These are phyloP conservation scores for Sympetrum striolatum DNA, from an alignment of 2,888 invertebrate species.

Conservation along the genomic window DNA sequence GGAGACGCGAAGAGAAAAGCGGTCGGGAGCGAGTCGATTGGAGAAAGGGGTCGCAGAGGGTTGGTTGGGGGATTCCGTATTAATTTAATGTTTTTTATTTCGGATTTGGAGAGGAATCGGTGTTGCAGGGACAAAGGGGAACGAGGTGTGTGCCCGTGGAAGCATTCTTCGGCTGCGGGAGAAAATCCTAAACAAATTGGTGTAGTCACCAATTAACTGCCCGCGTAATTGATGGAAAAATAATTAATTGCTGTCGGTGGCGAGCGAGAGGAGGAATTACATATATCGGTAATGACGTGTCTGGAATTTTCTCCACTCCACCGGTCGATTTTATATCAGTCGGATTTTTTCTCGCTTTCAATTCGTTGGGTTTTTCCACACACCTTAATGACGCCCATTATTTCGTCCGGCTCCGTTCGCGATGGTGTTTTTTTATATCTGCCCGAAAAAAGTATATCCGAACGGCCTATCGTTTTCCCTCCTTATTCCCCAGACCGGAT, in stretches of 20 bases:
- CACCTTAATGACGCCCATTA: conserved; percentile 32
- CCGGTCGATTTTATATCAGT: conserved; percentile 39
- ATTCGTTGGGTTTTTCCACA: background rate
- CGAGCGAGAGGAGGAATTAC: background rate
- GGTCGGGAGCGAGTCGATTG: background rate
- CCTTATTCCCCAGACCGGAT: background rate
- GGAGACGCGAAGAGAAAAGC: background rate
- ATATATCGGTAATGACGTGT: conserved; percentile 43
- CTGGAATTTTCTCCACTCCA: background rate
- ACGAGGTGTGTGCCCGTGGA: background rate
- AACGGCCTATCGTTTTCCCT: background rate
- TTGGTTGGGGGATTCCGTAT: background rate
- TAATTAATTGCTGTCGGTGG: conserved; percentile 30
- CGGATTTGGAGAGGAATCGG: conserved; percentile 24
- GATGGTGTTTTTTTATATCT: background rate
- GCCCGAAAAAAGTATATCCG: background rate
- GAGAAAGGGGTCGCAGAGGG: background rate
- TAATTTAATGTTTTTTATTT: background rate
- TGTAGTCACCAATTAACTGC: conserved; percentile 42
- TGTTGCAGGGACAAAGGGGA: background rate
- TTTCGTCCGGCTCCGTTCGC: background rate
- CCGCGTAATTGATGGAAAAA: conserved; percentile 42
- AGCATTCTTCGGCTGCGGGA: background rate
- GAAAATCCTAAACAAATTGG: conserved; percentile 32
- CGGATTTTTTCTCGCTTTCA: conserved; percentile 4